Conservation (phyloP, 2,113 vertebrate genomes). For the Cebus imitator region DNA sequence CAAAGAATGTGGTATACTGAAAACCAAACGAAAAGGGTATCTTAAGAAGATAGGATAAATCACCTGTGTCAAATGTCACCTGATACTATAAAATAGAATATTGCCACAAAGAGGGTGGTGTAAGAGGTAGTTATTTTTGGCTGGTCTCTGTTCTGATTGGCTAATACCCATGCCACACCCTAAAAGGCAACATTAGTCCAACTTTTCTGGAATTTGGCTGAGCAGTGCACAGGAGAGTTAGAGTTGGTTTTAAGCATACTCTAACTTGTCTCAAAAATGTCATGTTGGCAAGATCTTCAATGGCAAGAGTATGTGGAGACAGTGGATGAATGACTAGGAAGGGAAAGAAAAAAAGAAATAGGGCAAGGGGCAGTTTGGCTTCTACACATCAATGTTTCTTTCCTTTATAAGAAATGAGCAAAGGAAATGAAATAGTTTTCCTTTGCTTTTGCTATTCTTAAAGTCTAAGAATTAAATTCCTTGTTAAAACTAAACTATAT, state of each 20-base stretch:
- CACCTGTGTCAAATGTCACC: not conserved
- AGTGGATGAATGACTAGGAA: not conserved
- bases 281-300: not conserved
- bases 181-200: not conserved
- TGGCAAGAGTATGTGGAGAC: not conserved
- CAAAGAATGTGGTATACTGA: not conserved
- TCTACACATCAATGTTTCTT: not conserved
- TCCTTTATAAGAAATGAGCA: not conserved
- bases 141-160: not conserved
- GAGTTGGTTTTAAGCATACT: not conserved
- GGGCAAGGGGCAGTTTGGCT: not conserved
- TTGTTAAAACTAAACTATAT: not conserved
- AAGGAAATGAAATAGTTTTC: not conserved
- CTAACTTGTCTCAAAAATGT: not conserved
- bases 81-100: not conserved
- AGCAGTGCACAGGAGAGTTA: not conserved
- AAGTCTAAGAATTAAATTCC: not conserved
- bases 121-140: not conserved
- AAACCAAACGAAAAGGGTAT: not conserved
- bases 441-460: not conserved
- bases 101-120: not conserved
- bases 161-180: not conserved
- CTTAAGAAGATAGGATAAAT: not conserved
- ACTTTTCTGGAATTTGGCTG: fast-evolving
- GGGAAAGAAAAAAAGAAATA: not conserved